These are phyloP conservation scores for Pogonocherus hispidulus DNA, from an alignment of 2,888 invertebrate genomes.

Conservation along the genomic window DNA sequence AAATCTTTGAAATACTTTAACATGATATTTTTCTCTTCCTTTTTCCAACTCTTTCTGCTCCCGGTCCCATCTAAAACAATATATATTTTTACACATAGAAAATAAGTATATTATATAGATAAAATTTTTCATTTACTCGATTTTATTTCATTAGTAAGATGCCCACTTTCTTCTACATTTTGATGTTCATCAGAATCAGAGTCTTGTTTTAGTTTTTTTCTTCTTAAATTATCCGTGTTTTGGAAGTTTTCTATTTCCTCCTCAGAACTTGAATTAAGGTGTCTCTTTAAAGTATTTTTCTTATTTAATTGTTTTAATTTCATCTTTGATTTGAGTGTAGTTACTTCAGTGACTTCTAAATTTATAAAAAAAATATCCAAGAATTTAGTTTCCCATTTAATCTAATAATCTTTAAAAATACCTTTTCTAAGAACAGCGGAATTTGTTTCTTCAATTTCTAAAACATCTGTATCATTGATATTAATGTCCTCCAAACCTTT, in stretches of 20 bases:
- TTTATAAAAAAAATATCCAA: neutral
- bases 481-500: conserved; percentile 5
- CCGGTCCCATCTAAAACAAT: neutral
- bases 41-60: neutral
- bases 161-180: neutral
- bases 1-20: neutral
- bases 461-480: conserved; percentile 10
- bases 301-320: neutral
- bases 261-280: too few species aligned
- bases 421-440: neutral
- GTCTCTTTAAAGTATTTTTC: neutral
- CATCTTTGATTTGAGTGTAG: neutral
- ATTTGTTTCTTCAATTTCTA: conserved; percentile 12
- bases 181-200: neutral
- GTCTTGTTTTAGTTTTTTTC: neutral
- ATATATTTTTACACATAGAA: neutral
- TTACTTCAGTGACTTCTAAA: neutral
- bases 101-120: neutral
- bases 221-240: too few species aligned
- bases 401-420: neutral
- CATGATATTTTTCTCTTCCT: neutral
- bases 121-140: neutral
- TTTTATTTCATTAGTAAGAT: conserved; percentile 2
- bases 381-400: neutral
- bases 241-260: too few species aligned